Evolutionary conservation across 2,888 invertebrate species (phyloP), one percentile per base, ranked within the genome.

Genomic region (Drosophila pseudotakahashii): DNA sequence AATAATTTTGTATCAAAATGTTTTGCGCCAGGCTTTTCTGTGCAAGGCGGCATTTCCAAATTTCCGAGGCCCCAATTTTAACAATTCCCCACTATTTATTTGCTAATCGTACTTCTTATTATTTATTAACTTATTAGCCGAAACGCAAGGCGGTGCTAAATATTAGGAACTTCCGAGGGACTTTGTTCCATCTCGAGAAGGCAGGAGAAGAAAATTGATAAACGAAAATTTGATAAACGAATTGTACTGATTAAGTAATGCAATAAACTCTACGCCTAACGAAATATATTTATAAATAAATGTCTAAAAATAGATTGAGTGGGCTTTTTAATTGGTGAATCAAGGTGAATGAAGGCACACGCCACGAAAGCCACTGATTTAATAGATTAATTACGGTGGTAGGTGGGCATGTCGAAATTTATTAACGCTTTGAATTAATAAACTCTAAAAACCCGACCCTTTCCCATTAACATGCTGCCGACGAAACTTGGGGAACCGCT

Each of bases 1-100:
- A 89, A 88, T 86, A 87, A 87, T 90, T 90, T 90, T 90, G 90
- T 90, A 90, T 90, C 90, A 90, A 90, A 90, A 90, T 90, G 75
- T 89, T 89, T 88, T 85, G 74, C 73, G 78, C 61, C 76, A 80
- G 81, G 64, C 75, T 79, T 75, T 79, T 75, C 51, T 76, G 77
- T 76, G 66, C 64, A 60, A 63, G 66, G 62, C 62, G 63, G 73
- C 73, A 68, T 58, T 51, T 67, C 53, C 13, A 51, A 57, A 47
- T 71, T 67, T 52, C 64, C 71, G 62, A 66, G 63, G 44, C 41
- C 73, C 34, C 54, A 34, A 37, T 19, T 45, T 41, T 16, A 16
- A 9, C 2, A 5, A 41, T 63, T 11, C 41, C 30, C 67, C 19
- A 61, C 71, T 76, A 78, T 77, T 81, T 82, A 75, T 78, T 77